These are phyloP conservation scores for Pterocles burchelli DNA, from an alignment of 2,113 vertebrate species.

Conservation along the genomic window DNA sequence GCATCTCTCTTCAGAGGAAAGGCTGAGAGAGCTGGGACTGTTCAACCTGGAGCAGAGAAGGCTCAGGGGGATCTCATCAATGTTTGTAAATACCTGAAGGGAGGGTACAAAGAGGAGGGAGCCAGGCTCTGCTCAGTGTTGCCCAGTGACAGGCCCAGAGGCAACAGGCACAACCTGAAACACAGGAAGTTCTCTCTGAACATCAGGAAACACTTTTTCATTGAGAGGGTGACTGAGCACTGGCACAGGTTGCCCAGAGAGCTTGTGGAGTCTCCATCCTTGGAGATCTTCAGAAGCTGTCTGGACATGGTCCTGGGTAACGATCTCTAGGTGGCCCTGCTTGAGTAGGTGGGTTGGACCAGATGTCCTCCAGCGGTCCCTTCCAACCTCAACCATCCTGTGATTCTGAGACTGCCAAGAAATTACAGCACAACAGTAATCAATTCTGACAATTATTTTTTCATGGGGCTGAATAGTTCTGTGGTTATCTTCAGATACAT, in stretches of 20 bases:
- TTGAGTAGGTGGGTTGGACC: neutral
- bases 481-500: neutral
- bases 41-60: neutral
- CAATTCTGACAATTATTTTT: neutral
- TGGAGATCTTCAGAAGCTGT: neutral
- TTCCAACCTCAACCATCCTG: neutral
- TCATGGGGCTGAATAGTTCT: neutral
- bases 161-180: neutral
- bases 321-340: too few species aligned
- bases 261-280: neutral
- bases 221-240: neutral
- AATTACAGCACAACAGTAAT: neutral
- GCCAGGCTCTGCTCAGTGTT: neutral
- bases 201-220: neutral
- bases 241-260: neutral
- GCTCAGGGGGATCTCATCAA: neutral
- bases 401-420: neutral
- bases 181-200: neutral
- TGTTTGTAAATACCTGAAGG: too few species aligned
- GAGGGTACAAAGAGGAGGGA: accelerated
- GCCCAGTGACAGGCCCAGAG: neutral
- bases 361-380: neutral
- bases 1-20: neutral
- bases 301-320: neutral
- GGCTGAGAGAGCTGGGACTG: neutral